A percentile compares a stretch with the other conserved stretches of the same genome.
These are phyloP conservation scores for Junonia oenone DNA, from an alignment of 2,888 invertebrate species.

Conservation along the genomic window DNA sequence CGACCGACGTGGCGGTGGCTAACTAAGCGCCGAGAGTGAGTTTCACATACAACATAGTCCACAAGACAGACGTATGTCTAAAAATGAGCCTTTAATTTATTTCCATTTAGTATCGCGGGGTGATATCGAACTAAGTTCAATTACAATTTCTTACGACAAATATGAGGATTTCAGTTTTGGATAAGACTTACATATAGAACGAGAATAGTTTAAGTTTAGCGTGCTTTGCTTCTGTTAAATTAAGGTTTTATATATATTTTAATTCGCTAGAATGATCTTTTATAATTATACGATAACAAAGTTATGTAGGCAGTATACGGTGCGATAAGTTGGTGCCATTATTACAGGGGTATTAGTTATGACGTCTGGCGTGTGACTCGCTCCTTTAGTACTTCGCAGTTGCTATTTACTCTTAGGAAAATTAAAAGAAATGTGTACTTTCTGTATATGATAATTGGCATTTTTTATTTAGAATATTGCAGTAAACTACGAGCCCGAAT, in stretches of 20 bases:
- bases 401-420: slow-evolving; percentile 24
- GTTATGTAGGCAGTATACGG: slow-evolving; percentile 79
- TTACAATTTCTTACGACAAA: slow-evolving; percentile 51
- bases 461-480: neutral
- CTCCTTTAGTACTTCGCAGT: slow-evolving; percentile 44
- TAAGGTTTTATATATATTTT: slow-evolving; percentile 74
- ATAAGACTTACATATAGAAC: slow-evolving; percentile 66
- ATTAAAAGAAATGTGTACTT: slow-evolving; percentile 1
- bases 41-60: slow-evolving; percentile 34
- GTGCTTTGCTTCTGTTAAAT: slow-evolving; percentile 78
- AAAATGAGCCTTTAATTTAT: slow-evolving; percentile 72
- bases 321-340: slow-evolving; percentile 80
- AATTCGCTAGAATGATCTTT: slow-evolving; percentile 72
- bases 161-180: slow-evolving; percentile 64
- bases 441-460: slow-evolving; percentile 4
- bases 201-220: slow-evolving; percentile 76
- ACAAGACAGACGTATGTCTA: slow-evolving; percentile 50
- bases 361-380: slow-evolving; percentile 53
- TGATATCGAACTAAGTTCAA: slow-evolving; percentile 73
- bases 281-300: slow-evolving; percentile 72
- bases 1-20: slow-evolving; percentile 49
- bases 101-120: slow-evolving; percentile 60
- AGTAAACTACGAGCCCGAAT: neutral
- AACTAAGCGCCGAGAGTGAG: slow-evolving; percentile 43
- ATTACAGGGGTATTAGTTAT: slow-evolving; percentile 77